Evolutionary conservation across 2,797 vertebrate genomes (phyloP), one percentile per base, ranked within the genome.

Genomic region (Phoebastria nigripes): DNA sequence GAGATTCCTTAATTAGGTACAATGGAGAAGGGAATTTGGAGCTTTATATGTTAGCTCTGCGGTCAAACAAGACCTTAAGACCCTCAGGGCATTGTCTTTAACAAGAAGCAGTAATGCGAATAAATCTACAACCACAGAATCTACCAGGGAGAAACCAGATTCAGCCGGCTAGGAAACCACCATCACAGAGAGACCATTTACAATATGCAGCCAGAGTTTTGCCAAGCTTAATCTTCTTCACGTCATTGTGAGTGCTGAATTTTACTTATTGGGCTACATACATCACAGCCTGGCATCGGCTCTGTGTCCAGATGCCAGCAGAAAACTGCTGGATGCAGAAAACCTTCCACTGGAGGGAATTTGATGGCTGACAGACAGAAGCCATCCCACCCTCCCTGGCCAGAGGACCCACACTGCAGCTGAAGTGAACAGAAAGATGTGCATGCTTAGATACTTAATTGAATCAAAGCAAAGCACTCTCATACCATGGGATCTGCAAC

Each of bases 1-100:
- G 89, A 90, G 91, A 67, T 82, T 91, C 70, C 87, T 94, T 97
- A 94, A 91, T 96, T 84, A 96, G 87, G 17, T 70, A 67, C 84
- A 86, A 76, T 4, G 41, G 44, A 91, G 70, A 91, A 66, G 33
- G n/a, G 66, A 93, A 89, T 92, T 58, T 63, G 33, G 76, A 95
- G 76, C 62, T 87, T 84, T 85, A 66, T 46, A n/a, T 94, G 94
- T 94, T 13, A 94, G 69, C 87, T 90, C 58, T 67, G 67, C 6
- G 2, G 90, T 94, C 80, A 89, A 47, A 93, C 87, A 93, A 70
- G 79, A 70, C 82, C 85, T 88, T 29, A 44, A 21, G 29, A 78
- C 47, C 82, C 87, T 91, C 44, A 24, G 82, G 95, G 76, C 89
- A 90, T 39, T 66, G 19, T 78, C 78, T 94, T 78, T 85, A 93